Evolutionary conservation across 2,113 vertebrate species (phyloP), one percentile per base, ranked within the genome.

Genomic region (Gasterosteus aculeatus): DNA sequence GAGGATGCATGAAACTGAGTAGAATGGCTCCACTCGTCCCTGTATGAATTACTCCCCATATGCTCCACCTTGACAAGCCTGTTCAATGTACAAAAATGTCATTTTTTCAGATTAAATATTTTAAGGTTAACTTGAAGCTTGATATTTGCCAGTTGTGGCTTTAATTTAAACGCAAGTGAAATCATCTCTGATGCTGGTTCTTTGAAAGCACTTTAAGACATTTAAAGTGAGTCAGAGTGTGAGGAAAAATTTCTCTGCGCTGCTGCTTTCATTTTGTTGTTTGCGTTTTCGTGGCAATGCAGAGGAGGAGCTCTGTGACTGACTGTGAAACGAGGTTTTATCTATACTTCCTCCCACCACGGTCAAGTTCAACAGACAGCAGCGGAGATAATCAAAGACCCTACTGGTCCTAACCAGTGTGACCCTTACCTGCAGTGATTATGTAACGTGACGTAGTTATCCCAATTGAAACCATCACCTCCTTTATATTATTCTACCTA

Each of bases 1-100:
- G 39, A 77, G 86, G 83, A 83, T 78, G 78, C 76, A 73, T 88
- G 75, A 79, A 87, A 91, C 87, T 79, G 82, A 78, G 77, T 71
- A 71, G 81, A 87, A 88, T 77, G 80, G 72, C 65, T 87, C 56
- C 16, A 73, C 76, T 81, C 75, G 71, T 85, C 74, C 57, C 56
- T 78, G 57, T 78, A 77, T 75, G 80, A 83, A 88, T 83, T 35
- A 81, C 46, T 72, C 59, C 72, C 69, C 68, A 72, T 77, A 80
- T 75, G 74, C 76, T 59, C 69, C 77, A 77, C 58, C 73, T 68
- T 31, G 49, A 79, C 53, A 57, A 65, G 66, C 33, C 19, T 77
- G 29, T 68, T 75, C 64, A 35, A n/a, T 58, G 60, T 39, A 59
- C 31, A 46, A 72, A 51, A 51, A 59, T 2, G 7, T 65, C 56